Evolutionary conservation across 2,797 vertebrate species (phyloP), one percentile per base, ranked within the genome.

Genomic region (Delichon dasypus): DNA sequence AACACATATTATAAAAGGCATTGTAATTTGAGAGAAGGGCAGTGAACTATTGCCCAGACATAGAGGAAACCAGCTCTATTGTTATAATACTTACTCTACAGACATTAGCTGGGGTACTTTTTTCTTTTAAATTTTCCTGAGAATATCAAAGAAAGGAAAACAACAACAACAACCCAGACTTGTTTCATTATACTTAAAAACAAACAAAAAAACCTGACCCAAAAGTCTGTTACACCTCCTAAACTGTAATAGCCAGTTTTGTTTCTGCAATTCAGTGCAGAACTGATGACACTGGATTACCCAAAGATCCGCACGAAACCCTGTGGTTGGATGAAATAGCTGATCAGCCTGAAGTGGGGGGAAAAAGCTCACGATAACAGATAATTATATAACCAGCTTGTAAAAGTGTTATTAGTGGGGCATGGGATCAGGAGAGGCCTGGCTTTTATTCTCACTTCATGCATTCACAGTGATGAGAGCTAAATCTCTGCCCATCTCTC

Each of bases 381-480:
- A 93, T 95, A 96, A 95, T 96, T 96, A 95, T 64, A 96, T 85
- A 96, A 96, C 85, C 93, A 90, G 94, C 78, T 94, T 95, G 92
- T 94, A 85, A 79, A 94, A 89, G 75, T 83, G 94, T 89, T 95
- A 77, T 93, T 93, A 95, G 87, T 25, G 62, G 70, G 90, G 73
- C 66, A 53, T 22, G 38, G 84, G 68, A 93, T 87, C 57, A 85
- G 78, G 72, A 92, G 92, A 77, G 84, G 90, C 75, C 72, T 88
- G 86, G 78, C 42, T 93, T 95, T 94, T 79, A 82, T 95, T 92
- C 86, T 91, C 93, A 93, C 91, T 93, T 95, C 88, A 81, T 60
- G 85, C 77, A 91, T 73, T 60, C 86, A 74, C 64, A 71, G 77
- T 47, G 80, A 93, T 87, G 93, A 95, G 86, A 93, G 64, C 45